These are phyloP conservation scores for Deilephila elpenor DNA, from an alignment of 2,888 invertebrate genomes.

Conservation along the genomic window DNA sequence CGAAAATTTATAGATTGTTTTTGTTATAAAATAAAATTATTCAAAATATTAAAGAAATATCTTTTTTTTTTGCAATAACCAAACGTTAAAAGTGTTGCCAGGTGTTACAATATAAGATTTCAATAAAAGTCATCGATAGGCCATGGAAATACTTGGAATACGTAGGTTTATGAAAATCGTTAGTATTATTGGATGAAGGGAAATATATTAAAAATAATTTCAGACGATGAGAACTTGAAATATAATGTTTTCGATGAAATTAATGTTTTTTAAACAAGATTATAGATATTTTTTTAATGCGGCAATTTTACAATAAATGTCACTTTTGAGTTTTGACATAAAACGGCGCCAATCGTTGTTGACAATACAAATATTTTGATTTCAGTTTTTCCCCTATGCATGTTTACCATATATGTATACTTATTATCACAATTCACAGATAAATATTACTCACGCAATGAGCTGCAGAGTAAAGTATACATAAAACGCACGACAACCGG, in stretches of 20 bases:
- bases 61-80: not conserved
- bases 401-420: not conserved
- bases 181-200: too few species aligned
- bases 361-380: conserved; percentile 7
- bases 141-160: too few species aligned
- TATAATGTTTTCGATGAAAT: too few species aligned
- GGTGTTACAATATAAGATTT: not conserved
- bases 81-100: not conserved
- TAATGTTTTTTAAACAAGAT: too few species aligned
- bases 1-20: conserved; percentile 30
- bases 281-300: not conserved
- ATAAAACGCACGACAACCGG: not conserved
- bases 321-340: not conserved
- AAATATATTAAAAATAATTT: too few species aligned
- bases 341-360: not conserved
- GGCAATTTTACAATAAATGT: not conserved
- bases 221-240: too few species aligned
- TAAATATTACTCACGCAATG: not conserved
- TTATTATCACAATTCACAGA: not conserved
- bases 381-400: not conserved
- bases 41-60: not conserved
- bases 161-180: too few species aligned
- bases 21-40: conserved; percentile 4
- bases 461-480: not conserved
- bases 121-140: too few species aligned